Conservation (phyloP, 2,113 vertebrate genomes). For the Kryptolebias marmoratus region DNA sequence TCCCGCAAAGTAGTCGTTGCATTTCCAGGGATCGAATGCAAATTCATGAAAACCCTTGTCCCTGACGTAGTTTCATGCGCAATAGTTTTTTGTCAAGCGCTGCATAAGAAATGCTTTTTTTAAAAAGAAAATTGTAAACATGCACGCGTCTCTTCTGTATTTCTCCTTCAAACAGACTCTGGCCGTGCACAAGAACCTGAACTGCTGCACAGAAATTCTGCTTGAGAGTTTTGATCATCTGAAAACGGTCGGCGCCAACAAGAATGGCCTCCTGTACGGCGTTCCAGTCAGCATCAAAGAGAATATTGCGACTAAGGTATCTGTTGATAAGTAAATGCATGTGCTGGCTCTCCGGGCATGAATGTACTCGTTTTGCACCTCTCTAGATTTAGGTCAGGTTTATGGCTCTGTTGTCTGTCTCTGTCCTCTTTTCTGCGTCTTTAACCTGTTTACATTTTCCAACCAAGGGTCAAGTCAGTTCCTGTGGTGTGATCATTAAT, state of each 20-base stretch:
- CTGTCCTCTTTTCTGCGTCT: neutral
- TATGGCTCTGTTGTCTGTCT: neutral
- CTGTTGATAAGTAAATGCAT: neutral
- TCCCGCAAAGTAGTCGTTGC: neutral
- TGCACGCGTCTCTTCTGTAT: neutral
- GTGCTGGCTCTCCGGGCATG: too few species aligned
- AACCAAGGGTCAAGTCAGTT: constrained; percentile 83
- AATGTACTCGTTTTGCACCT: neutral
- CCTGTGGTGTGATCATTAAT: constrained; percentile 81
- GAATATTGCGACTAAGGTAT: constrained; percentile 85
- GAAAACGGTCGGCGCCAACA: constrained; percentile 56
- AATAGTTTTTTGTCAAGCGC: too few species aligned
- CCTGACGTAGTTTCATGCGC: too few species aligned
- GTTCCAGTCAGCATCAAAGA: constrained; percentile 93
- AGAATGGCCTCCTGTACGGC: constrained; percentile 85
- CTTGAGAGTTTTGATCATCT: constrained; percentile 85
- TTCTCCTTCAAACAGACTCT: constrained; percentile 78
- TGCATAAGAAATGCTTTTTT: too few species aligned
- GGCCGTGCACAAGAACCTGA: constrained; percentile 81
- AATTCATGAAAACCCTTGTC: neutral
- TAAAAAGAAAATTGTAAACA: too few species aligned
- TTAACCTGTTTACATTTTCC: constrained; percentile 1
- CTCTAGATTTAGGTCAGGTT: neutral
- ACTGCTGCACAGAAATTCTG: constrained; percentile 85
- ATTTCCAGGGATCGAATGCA: neutral